Base-by-base conservation (phyloP, 1,140 invertebrate species). In the Solenopsis invicta region DNA sequence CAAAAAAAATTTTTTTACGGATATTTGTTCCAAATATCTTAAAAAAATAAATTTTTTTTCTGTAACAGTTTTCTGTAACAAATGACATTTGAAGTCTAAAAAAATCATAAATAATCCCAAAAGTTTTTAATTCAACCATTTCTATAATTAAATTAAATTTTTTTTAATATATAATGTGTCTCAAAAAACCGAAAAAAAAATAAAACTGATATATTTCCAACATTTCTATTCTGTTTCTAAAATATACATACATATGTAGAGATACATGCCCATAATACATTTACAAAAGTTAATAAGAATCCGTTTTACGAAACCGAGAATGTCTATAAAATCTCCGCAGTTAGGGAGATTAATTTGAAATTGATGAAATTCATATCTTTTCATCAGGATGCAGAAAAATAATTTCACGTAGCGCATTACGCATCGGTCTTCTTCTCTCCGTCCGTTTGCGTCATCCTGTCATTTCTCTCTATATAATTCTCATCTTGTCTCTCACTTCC, bases 361-460 rank as follows among this genome's bases (percentile, higher is more conserved):
- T 67, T 34, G 29, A 5, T 34, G 18, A 37, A 34, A 66, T 6
- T n/a, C 4, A 12, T 13, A 67, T 45, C 0, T 67, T 67, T 74
- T 18, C 16, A 59, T 59, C 9, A 75, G 13, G 4, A 41, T 45
- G 37, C 24, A 37, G 69, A 72, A 10, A 52, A 18, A 54, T 16
- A 72, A 72, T 72, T 62, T 41, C 61, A 64, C 64, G 34, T 62
- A 77, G 10, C 21, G 56, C 21, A 77, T 77, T 77, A 54, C n/a
- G 13, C 48, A 24, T 69, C 48, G 16, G 56, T n/a, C n/a, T 62
- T 50, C 69, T 48, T 34, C 5, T 50, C 37, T 61, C 37, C 12
- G 6, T 45, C 12, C 12, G 6, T 45, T 8, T 16, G 54, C 8
- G n/a, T 37, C 48, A 37, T 74, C 59, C 54, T 67, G 2, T 41